Base-by-base conservation (phyloP, 2,888 invertebrate genomes). In the Drosophila algonquin region DNA sequence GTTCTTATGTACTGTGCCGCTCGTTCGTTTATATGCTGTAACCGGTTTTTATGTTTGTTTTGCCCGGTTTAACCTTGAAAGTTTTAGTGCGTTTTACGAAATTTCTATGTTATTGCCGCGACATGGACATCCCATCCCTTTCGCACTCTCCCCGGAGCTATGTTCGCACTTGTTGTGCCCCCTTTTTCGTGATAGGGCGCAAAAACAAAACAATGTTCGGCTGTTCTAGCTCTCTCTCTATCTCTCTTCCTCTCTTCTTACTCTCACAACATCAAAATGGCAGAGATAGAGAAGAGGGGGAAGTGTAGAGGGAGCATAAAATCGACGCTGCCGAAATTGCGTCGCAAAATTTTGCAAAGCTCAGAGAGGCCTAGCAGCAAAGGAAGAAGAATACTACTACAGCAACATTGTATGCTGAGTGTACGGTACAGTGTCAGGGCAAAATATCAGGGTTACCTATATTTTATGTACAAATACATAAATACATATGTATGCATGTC, bases 41-140 rank as follows among this genome's bases (percentile, higher is more conserved):
- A 86, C 84, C 88, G 88, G 84, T 82, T 84, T 74, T 90, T 76
- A 85, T 83, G 84, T 90, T 90, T 87, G 81, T 87, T 90, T 89
- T 85, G 90, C 79, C 90, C 90, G 88, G 87, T 87, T 90, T 90
- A 90, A 90, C 90, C 90, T 90, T 90, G 90, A 90, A 90, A 85
- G 71, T 80, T 40, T 75, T 74, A 56, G 62, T 75, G 74, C 60
- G 62, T 56, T 76, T 79, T 72, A 76, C 69, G 74, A 68, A 64
- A 69, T 71, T 73, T 65, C 63, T 69, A 75, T 84, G 79, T 73
- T 80, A 76, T 82, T 75, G 70, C 75, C 70, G 73, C 61, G 55
- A 68, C 67, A 67, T 72, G 73, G 68, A 67, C 73, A 54, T 85
- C 79, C 53, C 55, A 51, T 63, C 59, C 67, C 48, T 58, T 52